Conservation (phyloP, 2,797 vertebrate genomes). For the Epinephelus awoara region DNA sequence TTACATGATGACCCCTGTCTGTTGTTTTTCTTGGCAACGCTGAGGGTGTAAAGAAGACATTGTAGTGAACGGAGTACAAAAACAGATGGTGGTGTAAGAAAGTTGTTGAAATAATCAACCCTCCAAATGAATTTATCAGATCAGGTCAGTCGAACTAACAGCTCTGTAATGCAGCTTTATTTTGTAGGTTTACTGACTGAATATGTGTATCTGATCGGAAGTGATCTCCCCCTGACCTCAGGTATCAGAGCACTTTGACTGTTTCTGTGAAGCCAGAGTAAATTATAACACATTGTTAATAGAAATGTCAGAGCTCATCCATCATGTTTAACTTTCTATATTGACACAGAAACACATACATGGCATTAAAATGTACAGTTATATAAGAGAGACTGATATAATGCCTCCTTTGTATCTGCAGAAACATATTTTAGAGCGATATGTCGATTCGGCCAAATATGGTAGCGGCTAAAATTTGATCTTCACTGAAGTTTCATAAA, state of each 20-base stretch:
- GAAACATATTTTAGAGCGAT: background rate
- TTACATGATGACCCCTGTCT: constrained; percentile 33
- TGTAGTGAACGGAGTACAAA: constrained; percentile 7
- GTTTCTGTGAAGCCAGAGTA: constrained; percentile 17
- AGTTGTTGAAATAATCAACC: background rate
- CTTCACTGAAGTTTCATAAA: background rate
- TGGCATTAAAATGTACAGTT: constrained; percentile 23
- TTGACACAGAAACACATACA: constrained; percentile 54
- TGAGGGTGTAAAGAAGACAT: constrained; percentile 26
- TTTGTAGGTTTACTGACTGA: background rate
- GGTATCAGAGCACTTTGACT: constrained; percentile 8
- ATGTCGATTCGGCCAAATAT: background rate
- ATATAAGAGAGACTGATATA: constrained; percentile 21
- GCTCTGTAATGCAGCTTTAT: background rate
- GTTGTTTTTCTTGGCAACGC: constrained; percentile 36
- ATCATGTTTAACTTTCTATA: constrained; percentile 66
- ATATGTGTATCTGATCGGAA: constrained; percentile 5
- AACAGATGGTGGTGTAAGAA: background rate
- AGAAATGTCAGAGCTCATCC: constrained; percentile 53
- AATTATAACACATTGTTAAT: constrained; percentile 65
- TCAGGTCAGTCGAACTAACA: background rate
- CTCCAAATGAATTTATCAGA: background rate
- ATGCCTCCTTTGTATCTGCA: constrained; percentile 37
- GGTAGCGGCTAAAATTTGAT: background rate
- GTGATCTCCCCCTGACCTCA: constrained; percentile 25